phyloP scores from a whole-genome alignment of 2,888 invertebrate species.

The Folsomia candida region DNA sequence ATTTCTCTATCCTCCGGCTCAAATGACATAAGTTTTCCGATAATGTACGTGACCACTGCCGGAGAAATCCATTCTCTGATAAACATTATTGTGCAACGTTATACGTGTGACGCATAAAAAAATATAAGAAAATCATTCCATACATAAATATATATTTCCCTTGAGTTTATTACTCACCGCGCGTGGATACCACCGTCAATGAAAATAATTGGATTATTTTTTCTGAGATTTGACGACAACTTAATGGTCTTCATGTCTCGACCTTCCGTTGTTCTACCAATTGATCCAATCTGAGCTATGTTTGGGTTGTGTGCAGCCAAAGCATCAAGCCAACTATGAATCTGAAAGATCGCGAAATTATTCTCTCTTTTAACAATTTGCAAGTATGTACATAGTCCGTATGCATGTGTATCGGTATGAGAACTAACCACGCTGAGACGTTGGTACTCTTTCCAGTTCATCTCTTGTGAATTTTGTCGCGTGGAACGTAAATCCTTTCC shows the following conservation, averaged over 20 bases:
- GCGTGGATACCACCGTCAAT: slow-evolving; percentile 58
- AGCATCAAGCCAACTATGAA: slow-evolving; percentile 50
- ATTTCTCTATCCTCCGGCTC: slow-evolving; percentile 56
- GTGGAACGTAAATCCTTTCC: slow-evolving; percentile 32
- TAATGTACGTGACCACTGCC: slow-evolving; percentile 47
- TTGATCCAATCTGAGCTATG: slow-evolving; percentile 48
- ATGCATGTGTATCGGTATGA: background rate
- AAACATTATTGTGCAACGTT: background rate
- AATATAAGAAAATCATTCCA: background rate
- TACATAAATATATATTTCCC: background rate
- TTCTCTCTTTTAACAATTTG: too few relatives aligned
- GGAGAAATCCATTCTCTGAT: slow-evolving; percentile 55
- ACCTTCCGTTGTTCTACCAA: slow-evolving; percentile 52
- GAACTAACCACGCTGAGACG: slow-evolving; percentile 36
- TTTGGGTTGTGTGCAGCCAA: slow-evolving; percentile 49
- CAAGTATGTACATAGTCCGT: too few relatives aligned
- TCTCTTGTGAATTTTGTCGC: slow-evolving; percentile 40
- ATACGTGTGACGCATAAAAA: background rate
- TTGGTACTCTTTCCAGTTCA: slow-evolving; percentile 49
- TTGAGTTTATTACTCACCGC: slow-evolving; percentile 3
- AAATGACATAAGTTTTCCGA: slow-evolving; percentile 62
- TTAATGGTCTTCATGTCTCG: slow-evolving; percentile 53
- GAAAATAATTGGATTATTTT: slow-evolving; percentile 56
- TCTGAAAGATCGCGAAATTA: slow-evolving; percentile 38
- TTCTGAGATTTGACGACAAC: slow-evolving; percentile 52